Percentiles rank a stretch among this genome's conserved stretches.
Conservation (phyloP, 2,797 vertebrate genomes). For the Lateolabrax maculatus region DNA sequence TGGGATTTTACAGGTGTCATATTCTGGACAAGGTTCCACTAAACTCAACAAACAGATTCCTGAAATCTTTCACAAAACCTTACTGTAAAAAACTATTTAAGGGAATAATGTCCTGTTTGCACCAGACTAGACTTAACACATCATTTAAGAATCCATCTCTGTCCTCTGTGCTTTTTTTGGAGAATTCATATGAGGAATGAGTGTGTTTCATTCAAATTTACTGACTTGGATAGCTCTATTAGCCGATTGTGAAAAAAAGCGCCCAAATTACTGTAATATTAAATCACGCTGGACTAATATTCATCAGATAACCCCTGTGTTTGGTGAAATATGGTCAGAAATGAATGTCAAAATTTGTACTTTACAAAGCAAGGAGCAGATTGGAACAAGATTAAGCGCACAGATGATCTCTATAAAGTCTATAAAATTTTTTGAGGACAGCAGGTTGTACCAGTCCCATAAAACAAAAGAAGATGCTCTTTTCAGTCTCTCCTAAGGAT, state of each 20-base stretch:
- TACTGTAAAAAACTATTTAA: not conserved
- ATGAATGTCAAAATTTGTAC: conserved; percentile 7
- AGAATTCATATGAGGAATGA: not conserved
- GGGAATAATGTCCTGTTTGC: not conserved
- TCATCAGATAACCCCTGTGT: not conserved
- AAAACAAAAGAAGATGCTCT: not conserved
- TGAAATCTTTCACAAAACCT: conserved; percentile 10
- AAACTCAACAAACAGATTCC: conserved; percentile 25
- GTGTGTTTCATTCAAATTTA: conserved; percentile 7
- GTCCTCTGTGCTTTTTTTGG: not conserved
- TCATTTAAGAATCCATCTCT: not conserved
- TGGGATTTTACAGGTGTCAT: conserved; percentile 75
- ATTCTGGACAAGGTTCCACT: conserved; percentile 33
- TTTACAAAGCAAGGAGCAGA: conserved; percentile 16
- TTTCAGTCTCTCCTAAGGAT: not conserved
- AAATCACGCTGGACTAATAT: conserved; percentile 22
- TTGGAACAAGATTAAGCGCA: conserved; percentile 19
- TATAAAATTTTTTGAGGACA: not conserved
- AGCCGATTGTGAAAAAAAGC: not conserved
- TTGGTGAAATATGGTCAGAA: conserved; percentile 27
- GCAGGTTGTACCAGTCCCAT: not conserved
- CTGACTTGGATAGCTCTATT: not conserved
- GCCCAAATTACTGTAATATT: not conserved
- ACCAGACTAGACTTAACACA: not conserved
- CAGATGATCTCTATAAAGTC: conserved; percentile 14